Base-by-base conservation (phyloP, 2,113 vertebrate species). In the Neodontobutis hainanensis region DNA sequence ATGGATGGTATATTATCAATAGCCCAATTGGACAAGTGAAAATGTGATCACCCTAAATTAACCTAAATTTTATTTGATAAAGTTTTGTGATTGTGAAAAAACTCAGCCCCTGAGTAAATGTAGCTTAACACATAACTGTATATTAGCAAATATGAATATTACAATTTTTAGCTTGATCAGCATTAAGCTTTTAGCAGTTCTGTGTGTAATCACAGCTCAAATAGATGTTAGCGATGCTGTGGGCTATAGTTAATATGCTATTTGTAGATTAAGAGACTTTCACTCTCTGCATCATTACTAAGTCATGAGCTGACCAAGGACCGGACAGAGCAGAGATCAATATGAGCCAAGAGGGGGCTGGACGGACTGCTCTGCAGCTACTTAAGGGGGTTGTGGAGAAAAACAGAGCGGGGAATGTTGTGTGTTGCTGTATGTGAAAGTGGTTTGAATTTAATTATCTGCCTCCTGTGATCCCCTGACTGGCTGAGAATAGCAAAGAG, bases 401-500 rank as follows among this genome's bases (percentile, higher is more conserved):
- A 11, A 64, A 5, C 19, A 43, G 45, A 45, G 6, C 1, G 5
- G 45, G 11, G 6, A 7, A n/a, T 36, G 49, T 66, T 53, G 36
- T 55, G 19, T 34, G 48, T 72, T 36, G 64, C 47, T 14, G 49
- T 11, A 38, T 68, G 46, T 14, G 78, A 83, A 61, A 82, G 64
- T 68, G 50, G 76, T 51, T 57, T 45, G 56, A 52, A 78, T 73
- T 87, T 52, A 84, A 86, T 80, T 59, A 84, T 55, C 69, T 9
- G 4, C 36, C 36, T 32, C 43, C 52, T 50, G 59, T 83, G 74
- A 61, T 44, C 74, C 46, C 65, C 32, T 61, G 61, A 68, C 78
- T 14, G 32, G 40, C 78, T 74, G 58, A 83, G 67, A 87, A 87
- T 76, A 88, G 80, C 75, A 32, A 43, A 81, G 61, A 52, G 15